Evolutionary conservation across 2,797 vertebrate genomes (phyloP).

Genomic region (Scomberomorus guttatus): DNA sequence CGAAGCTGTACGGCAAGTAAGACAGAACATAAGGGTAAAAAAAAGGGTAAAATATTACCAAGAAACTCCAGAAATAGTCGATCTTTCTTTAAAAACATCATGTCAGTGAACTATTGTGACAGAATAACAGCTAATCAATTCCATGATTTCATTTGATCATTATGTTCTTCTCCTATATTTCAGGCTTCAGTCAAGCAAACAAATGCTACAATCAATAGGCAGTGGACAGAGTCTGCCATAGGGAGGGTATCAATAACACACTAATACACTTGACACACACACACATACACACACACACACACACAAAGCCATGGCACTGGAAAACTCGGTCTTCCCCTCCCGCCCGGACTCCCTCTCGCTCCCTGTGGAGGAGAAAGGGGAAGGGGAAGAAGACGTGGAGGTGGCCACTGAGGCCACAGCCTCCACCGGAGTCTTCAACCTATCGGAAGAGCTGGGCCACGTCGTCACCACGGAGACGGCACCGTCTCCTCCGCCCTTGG

Average conservation of each 20-base stretch:
- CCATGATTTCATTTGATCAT: constrained; percentile 24
- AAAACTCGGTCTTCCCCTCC: constrained; percentile 86
- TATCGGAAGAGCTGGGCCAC: constrained; percentile 83
- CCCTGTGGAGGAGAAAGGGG: constrained; percentile 83
- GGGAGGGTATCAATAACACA: constrained; percentile 69
- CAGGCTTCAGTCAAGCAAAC: constrained; percentile 77
- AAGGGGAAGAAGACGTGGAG: constrained; percentile 72
- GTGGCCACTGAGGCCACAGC: constrained; percentile 72
- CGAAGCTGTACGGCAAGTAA: background rate
- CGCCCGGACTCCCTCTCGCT: constrained; percentile 85
- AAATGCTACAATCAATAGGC: constrained; percentile 78
- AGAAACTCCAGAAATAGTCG: background rate
- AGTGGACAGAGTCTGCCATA: constrained; percentile 72
- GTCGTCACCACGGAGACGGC: constrained; percentile 83
- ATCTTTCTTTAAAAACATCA: background rate
- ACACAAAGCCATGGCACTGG: constrained; percentile 87
- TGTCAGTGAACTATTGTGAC: constrained; percentile 22
- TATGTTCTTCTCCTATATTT: constrained; percentile 59
- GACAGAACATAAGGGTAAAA: background rate
- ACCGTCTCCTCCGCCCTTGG: constrained; percentile 44
- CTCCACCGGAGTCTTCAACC: constrained; percentile 72
- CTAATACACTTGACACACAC: constrained; percentile 54
- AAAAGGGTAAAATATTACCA: too few relatives aligned
- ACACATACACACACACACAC: constrained; percentile 28
- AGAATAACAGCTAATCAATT: constrained; percentile 32